These are phyloP conservation scores for Drosophila ambigua DNA, from an alignment of 1,140 invertebrate genomes.

Conservation along the genomic window DNA sequence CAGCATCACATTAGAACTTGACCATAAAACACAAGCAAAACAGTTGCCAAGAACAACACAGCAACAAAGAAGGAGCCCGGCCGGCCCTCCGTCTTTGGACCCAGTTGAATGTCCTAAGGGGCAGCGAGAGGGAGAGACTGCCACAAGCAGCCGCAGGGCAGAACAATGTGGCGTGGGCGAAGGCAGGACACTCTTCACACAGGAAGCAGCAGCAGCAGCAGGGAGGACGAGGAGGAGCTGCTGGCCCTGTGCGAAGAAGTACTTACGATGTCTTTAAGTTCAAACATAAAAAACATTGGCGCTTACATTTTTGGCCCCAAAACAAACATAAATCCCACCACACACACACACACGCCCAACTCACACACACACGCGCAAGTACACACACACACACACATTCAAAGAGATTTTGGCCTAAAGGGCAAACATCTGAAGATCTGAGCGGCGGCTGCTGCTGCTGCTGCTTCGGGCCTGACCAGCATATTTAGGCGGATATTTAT, in stretches of 20 bases:
- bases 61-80: conserved; percentile 37
- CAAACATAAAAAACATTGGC: conserved; percentile 73
- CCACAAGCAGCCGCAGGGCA: no score
- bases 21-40: conserved; percentile 81
- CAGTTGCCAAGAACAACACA: conserved; percentile 71
- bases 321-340: conserved; percentile 74
- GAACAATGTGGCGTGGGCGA: no score
- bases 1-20: conserved; percentile 69
- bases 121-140: no score
- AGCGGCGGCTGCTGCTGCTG: conserved; percentile 5
- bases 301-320: conserved; percentile 56
- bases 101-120: conserved; percentile 68
- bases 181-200: background rate
- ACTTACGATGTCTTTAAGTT: conserved; percentile 76
- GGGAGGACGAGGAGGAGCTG: background rate
- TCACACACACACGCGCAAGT: conserved; percentile 31
- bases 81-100: conserved; percentile 3
- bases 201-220: no score
- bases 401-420: conserved; percentile 74
- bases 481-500: conserved; percentile 81
- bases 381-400: conserved; percentile 60
- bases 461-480: conserved; percentile 58
- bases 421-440: conserved; percentile 50
- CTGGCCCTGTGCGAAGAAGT: conserved; percentile 58
- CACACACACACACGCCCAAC: conserved; percentile 3